Percentiles rank a stretch among this genome's conserved stretches.
Conservation (phyloP, 2,888 invertebrate species). For the Axea sp. region DNA sequence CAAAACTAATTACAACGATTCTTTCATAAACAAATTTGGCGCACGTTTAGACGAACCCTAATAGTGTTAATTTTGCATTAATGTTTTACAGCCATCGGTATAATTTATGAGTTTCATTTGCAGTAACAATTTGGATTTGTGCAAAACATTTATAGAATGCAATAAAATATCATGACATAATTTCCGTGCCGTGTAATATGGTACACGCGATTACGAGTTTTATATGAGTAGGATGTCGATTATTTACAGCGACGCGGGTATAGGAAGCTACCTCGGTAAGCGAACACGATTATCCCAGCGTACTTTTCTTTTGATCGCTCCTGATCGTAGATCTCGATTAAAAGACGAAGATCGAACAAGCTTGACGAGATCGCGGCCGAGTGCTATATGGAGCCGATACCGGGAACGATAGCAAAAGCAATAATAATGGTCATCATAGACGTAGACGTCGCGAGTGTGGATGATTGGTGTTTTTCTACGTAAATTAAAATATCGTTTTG, state of each 20-base stretch:
- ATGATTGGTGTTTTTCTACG: conserved; percentile 44
- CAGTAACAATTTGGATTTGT: conserved; percentile 43
- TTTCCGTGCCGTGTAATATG: conserved; percentile 43
- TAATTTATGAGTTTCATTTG: conserved; percentile 47
- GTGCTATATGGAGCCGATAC: conserved; percentile 59
- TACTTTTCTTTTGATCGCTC: conserved; percentile 65
- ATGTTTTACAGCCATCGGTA: conserved; percentile 28
- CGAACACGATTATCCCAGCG: conserved; percentile 59
- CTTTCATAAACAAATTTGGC: too few species aligned
- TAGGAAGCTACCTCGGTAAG: conserved; percentile 63
- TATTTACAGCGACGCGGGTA: conserved; percentile 65
- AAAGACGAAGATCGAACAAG: conserved; percentile 58
- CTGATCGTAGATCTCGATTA: conserved; percentile 59
- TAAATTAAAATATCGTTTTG: conserved; percentile 57
- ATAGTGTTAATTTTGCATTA: conserved; percentile 54
- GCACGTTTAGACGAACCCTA: conserved; percentile 28
- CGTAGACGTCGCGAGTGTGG: conserved; percentile 36
- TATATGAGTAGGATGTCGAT: conserved; percentile 66
- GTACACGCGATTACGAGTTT: conserved; percentile 62
- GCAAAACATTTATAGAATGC: conserved; percentile 48
- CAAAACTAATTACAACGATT: conserved; percentile 28
- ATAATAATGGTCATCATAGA: conserved; percentile 50
- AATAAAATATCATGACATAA: conserved; percentile 58
- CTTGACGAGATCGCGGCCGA: conserved; percentile 56
- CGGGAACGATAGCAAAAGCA: conserved; percentile 45